Conservation (phyloP, 2,113 vertebrate genomes). For the Pelobates fuscus region DNA sequence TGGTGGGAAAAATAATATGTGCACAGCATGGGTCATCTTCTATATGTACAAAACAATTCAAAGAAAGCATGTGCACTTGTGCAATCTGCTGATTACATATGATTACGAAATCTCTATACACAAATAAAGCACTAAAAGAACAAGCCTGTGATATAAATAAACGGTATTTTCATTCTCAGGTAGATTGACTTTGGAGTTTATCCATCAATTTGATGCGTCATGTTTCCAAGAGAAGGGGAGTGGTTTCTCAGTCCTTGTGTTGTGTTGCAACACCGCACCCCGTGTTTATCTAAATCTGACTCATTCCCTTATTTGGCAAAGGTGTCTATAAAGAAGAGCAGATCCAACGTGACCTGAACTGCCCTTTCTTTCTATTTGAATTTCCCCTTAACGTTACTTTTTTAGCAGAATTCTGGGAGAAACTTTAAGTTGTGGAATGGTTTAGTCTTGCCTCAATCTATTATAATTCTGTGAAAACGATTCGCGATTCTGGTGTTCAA, state of each 20-base stretch:
- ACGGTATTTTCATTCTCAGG: constrained; percentile 39
- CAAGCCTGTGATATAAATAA: constrained; percentile 42
- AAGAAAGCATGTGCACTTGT: constrained; percentile 27
- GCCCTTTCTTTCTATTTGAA: not conserved
- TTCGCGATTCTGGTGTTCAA: not conserved
- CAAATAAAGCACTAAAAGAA: constrained; percentile 26
- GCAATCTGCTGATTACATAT: constrained; percentile 32
- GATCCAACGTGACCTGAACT: constrained; percentile 35
- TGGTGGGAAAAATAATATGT: constrained; percentile 18
- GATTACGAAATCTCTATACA: constrained; percentile 44
- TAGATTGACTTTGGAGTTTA: constrained; percentile 26
- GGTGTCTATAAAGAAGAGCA: not conserved
- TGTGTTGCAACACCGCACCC: constrained; percentile 41
- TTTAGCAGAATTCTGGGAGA: constrained; percentile 2
- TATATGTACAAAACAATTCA: constrained; percentile 29
- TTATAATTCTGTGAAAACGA: constrained; percentile 10
- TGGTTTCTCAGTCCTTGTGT: constrained; percentile 11
- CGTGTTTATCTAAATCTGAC: constrained; percentile 40
- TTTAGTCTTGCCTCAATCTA: not conserved
- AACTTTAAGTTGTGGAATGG: not conserved
- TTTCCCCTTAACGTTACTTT: not conserved
- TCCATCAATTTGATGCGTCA: constrained; percentile 36
- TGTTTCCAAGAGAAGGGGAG: constrained; percentile 25
- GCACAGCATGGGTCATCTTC: constrained; percentile 3
- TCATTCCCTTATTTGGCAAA: constrained; percentile 27